phyloP scores from a whole-genome alignment of 2,888 invertebrate genomes.

The Tolmerus cingulatus region DNA sequence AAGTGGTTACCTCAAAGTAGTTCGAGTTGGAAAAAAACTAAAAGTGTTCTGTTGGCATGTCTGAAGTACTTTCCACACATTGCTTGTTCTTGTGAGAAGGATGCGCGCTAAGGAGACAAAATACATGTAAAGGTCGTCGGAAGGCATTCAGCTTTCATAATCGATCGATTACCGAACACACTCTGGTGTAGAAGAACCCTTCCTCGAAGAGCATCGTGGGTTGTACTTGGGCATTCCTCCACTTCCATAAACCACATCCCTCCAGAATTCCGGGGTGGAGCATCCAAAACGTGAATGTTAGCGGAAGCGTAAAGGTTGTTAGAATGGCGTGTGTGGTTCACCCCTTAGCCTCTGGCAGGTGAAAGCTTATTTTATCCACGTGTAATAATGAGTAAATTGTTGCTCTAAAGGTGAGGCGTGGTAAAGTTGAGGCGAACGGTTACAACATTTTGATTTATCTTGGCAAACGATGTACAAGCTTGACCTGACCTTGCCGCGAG shows the following conservation, averaged over 20 bases:
- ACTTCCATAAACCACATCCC: neutral
- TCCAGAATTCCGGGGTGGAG: neutral
- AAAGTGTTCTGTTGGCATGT: conserved; percentile 1
- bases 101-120: neutral
- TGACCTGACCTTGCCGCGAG: neutral
- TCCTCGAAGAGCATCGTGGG: neutral
- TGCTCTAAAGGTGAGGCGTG: neutral
- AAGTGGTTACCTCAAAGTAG: neutral
- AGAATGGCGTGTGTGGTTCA: neutral
- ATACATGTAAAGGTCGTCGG: neutral
- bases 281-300: neutral
- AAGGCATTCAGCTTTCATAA: neutral
- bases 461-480: neutral
- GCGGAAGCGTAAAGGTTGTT: neutral
- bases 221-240: neutral
- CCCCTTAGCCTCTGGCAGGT: neutral
- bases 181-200: neutral
- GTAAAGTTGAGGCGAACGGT: neutral
- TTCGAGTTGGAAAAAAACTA: neutral
- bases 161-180: conserved; percentile 26
- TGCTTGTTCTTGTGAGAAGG: neutral
- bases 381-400: conserved; percentile 7
- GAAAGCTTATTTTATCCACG: conserved; percentile 18
- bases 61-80: neutral
- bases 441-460: neutral